Percentiles rank a stretch among this genome's conserved stretches.
Conservation (phyloP, 2,113 vertebrate species). For the Melanotaenia duboulayi region DNA sequence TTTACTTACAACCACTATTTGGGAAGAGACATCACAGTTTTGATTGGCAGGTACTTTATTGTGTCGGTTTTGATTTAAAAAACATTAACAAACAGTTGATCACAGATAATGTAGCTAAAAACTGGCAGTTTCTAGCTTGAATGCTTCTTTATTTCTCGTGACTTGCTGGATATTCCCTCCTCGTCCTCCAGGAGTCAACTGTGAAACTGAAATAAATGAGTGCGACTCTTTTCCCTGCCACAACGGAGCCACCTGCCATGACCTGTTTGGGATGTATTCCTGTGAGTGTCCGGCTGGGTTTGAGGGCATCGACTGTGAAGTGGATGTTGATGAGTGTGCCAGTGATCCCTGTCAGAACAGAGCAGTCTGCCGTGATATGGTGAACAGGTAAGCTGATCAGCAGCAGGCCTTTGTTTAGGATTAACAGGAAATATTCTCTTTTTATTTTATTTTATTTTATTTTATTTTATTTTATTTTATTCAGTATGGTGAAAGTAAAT, state of each 20-base stretch:
- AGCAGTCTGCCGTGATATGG: constrained; percentile 84
- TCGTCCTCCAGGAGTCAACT: constrained; percentile 85
- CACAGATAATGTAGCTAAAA: too few relatives aligned
- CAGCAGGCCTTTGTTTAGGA: neutral
- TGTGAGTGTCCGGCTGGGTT: constrained; percentile 88
- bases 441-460: too few relatives aligned
- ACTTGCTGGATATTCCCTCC: neutral
- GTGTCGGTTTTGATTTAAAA: too few relatives aligned
- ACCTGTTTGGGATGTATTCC: constrained; percentile 86
- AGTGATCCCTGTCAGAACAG: constrained; percentile 88
- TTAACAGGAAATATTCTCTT: too few relatives aligned
- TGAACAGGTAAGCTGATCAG: constrained; percentile 82
- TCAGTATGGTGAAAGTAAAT: too few relatives aligned
- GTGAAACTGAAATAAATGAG: constrained; percentile 90
- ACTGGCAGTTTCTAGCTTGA: too few relatives aligned
- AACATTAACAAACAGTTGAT: neutral
- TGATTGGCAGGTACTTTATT: too few relatives aligned
- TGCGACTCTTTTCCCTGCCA: constrained; percentile 88
- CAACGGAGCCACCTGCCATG: constrained; percentile 87
- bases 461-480: too few relatives aligned
- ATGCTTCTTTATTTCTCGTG: neutral
- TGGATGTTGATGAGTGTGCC: constrained; percentile 88
- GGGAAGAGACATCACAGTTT: too few relatives aligned
- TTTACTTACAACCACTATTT: too few relatives aligned
- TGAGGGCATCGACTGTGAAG: constrained; percentile 84